phyloP scores from a whole-genome alignment of 2,113 vertebrate species.

The Microtus richardsoni region DNA sequence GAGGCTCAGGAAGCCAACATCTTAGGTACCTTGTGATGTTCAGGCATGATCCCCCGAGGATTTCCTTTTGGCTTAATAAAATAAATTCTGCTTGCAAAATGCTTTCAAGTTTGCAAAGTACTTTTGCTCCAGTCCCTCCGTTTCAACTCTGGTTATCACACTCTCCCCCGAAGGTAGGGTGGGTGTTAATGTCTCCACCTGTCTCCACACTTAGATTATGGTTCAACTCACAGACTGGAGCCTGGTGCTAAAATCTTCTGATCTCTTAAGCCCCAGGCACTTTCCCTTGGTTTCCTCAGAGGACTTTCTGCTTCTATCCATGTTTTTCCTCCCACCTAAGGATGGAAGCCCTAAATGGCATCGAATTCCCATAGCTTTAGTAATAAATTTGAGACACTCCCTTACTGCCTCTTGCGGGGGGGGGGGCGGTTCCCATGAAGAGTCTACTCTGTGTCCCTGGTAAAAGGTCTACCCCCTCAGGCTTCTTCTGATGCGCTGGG shows the following conservation, averaged over 20 bases:
- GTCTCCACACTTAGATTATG: constrained; percentile 9
- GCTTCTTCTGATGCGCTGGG: constrained; percentile 49
- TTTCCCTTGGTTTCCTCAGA: constrained; percentile 62
- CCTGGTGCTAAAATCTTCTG: constrained; percentile 1
- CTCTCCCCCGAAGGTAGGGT: background rate
- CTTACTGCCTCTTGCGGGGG: background rate
- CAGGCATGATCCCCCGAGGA: background rate
- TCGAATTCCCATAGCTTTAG: constrained; percentile 23
- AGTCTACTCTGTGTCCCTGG: background rate
- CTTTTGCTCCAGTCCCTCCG: background rate
- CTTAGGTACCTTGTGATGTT: background rate
- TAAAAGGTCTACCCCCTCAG: background rate
- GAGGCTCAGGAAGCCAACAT: background rate
- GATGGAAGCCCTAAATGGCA: background rate
- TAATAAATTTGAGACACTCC: background rate
- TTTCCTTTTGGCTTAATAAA: constrained; percentile 39
- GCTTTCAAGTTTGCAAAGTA: constrained; percentile 33
- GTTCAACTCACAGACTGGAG: constrained; percentile 31
- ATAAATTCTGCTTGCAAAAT: constrained; percentile 28
- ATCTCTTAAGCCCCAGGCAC: constrained; percentile 53
- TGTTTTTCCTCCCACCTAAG: background rate
- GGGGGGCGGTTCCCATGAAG: background rate
- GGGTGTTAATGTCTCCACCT: background rate
- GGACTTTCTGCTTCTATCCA: background rate
- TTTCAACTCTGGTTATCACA: constrained; percentile 31